A percentile compares a stretch with the other conserved stretches of the same genome.
Evolutionary conservation across 1,140 invertebrate species (phyloP).

Genomic region (Glomeris maerens): DNA sequence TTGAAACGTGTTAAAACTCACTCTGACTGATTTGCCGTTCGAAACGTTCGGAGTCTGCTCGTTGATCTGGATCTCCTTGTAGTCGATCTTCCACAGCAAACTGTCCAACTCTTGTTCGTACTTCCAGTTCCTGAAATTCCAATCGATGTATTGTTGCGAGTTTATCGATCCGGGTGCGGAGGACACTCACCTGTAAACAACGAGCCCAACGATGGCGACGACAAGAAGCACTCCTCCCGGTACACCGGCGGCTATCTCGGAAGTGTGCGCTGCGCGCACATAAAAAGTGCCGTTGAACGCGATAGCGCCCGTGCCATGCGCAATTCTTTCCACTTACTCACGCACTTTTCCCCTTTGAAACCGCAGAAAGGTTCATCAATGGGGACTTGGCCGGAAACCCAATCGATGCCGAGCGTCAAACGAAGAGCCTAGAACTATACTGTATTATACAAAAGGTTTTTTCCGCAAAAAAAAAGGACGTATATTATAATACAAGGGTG

Average conservation of each 20-base stretch:
- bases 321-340: conserved; percentile 45
- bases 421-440: conserved; percentile 49
- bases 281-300: conserved; percentile 25
- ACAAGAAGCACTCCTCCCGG: conserved; percentile 56
- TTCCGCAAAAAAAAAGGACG: neutral
- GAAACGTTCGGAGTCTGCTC: conserved; percentile 14
- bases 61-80: conserved; percentile 55
- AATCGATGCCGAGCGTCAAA: conserved; percentile 52
- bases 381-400: conserved; percentile 59
- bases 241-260: conserved; percentile 62
- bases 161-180: neutral
- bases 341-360: conserved; percentile 78
- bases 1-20: no score
- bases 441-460: conserved; percentile 11
- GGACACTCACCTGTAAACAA: conserved; percentile 41
- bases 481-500: conserved; percentile 24
- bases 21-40: conserved; percentile 13
- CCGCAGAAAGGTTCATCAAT: conserved; percentile 88
- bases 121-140: conserved; percentile 58
- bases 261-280: conserved; percentile 50
- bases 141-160: neutral
- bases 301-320: neutral
- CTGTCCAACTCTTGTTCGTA: conserved; percentile 91
- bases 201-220: conserved; percentile 47
- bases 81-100: conserved; percentile 89